Conservation (phyloP, 1,140 invertebrate genomes). For the Frieseomelitta varia region DNA sequence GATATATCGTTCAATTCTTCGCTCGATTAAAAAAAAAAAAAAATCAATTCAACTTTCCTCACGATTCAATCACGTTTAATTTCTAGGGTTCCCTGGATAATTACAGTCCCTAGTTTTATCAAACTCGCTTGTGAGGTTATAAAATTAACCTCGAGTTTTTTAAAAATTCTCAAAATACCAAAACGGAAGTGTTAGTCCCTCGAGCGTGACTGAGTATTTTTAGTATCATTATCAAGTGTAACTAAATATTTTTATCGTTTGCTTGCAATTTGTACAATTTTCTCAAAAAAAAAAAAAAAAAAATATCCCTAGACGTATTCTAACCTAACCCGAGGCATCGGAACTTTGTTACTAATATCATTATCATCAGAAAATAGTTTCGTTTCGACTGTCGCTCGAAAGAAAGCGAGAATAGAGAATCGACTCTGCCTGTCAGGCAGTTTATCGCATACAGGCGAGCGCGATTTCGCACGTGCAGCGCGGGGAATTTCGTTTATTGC, state of each 20-base stretch:
- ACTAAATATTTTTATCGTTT: too few relatives aligned
- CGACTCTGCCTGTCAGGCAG: not conserved
- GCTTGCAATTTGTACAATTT: too few relatives aligned
- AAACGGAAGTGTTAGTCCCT: too few relatives aligned
- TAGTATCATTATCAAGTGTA: too few relatives aligned
- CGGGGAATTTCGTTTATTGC: conserved; percentile 26
- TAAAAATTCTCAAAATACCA: too few relatives aligned
- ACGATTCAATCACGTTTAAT: not conserved
- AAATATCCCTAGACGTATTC: not conserved
- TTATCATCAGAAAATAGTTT: not conserved
- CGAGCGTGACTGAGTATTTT: too few relatives aligned
- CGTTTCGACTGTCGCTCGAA: not conserved
- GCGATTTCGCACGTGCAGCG: conserved; percentile 12
- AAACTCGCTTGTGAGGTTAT: not conserved
- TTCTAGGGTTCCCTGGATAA: not conserved
- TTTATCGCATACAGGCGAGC: not conserved
- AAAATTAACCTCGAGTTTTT: not conserved
- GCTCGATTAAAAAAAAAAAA: not conserved
- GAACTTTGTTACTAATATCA: not conserved
- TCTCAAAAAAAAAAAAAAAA: not conserved
- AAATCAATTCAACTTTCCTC: not conserved
- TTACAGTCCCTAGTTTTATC: not conserved
- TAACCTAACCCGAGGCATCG: too few relatives aligned
- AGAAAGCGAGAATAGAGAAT: not conserved
- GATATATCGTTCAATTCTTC: not conserved